Evolutionary conservation across 30 jellyfish, hydroid and myxozoan genomes (phyloP), one percentile per base, ranked within the genome.

Genomic region (Aurelia coerulea): DNA sequence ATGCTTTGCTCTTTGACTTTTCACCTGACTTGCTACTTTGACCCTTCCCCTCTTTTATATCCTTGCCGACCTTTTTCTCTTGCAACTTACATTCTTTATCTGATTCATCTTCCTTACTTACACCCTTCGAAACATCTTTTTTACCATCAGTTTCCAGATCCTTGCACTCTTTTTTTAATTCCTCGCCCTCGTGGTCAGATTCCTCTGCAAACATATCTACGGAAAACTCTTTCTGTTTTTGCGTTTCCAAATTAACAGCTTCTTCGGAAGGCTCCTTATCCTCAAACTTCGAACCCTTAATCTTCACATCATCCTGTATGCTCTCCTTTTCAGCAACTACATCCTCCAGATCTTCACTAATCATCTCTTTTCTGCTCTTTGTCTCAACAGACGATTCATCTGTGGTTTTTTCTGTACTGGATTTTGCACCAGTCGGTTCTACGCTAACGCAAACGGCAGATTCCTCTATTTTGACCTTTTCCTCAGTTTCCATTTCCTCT

Each of bases 171-270:
- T 46, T 46, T 39, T 59, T 81, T 32, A 1, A 66, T 10, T 31
- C 70, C 32, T 78, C 75, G 10, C 8, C 77, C 56, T 80, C 92
- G 54, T 78, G 74, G 4, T 78, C 83, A 18, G 86, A 52, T 65
- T 77, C 90, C 13, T 73, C 88, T 12, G 86, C 86, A 53, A 65
- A 54, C 50, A 76, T 87, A 15, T 87, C 90, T 66, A 63, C 85
- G 2, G 96, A 58, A 31, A 76, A 66, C 77, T 80, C 87, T 60
- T 71, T 75, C 31, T 23, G 17, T 2, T 35, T 31, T 34, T 32
- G 81, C 12, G 84, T 32, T 10, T 64, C 50, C 13, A 23, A 18
- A 13, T 60, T 17, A 13, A 49, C 85, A 0, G 50, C 78, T 10
- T 62, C 35, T 33, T 35, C 18, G 5, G 32, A 14, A n/a, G 15